phyloP scores from a whole-genome alignment of 1,140 invertebrate species.

The Drosophila navojoa region DNA sequence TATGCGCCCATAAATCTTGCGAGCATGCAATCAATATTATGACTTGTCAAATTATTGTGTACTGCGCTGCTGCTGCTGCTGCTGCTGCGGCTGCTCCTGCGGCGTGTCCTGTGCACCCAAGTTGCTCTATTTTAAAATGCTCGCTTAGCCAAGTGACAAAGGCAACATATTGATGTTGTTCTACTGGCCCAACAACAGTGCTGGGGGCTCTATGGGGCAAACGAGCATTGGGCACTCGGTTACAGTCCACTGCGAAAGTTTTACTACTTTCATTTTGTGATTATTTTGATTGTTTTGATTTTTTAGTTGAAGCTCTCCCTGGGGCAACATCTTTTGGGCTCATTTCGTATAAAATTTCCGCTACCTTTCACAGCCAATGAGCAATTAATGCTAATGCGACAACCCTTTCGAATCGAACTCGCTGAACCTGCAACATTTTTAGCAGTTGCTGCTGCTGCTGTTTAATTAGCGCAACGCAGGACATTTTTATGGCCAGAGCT shows the following conservation, averaged over 20 bases:
- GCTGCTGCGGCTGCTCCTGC: too few relatives aligned
- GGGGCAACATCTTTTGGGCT: slow-evolving; percentile 45
- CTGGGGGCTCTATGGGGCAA: too few relatives aligned
- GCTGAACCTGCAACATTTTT: slow-evolving; percentile 62
- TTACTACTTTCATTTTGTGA: slow-evolving; percentile 29
- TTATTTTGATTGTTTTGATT: slow-evolving; percentile 29
- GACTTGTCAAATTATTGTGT: slow-evolving; percentile 80
- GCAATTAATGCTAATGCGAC: slow-evolving; percentile 75
- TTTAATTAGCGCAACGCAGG: slow-evolving; percentile 70
- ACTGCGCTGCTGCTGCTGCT: slow-evolving; percentile 37
- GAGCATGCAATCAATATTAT: slow-evolving; percentile 73
- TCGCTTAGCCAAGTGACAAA: too few relatives aligned
- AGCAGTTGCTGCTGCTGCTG: slow-evolving; percentile 20
- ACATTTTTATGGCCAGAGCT: slow-evolving; percentile 50
- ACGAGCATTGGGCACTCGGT: background rate
- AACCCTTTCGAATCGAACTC: slow-evolving; percentile 53
- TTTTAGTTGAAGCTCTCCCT: slow-evolving; percentile 43
- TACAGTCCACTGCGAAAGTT: background rate
- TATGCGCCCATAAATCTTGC: slow-evolving; percentile 74
- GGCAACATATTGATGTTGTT: too few relatives aligned
- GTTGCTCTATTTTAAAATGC: too few relatives aligned
- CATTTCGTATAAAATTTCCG: slow-evolving; percentile 32
- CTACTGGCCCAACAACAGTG: too few relatives aligned
- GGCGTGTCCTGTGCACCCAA: slow-evolving; percentile 15
- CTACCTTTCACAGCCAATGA: slow-evolving; percentile 51